Evolutionary conservation across 1,140 invertebrate species (phyloP).

Genomic region (Atta texana): DNA sequence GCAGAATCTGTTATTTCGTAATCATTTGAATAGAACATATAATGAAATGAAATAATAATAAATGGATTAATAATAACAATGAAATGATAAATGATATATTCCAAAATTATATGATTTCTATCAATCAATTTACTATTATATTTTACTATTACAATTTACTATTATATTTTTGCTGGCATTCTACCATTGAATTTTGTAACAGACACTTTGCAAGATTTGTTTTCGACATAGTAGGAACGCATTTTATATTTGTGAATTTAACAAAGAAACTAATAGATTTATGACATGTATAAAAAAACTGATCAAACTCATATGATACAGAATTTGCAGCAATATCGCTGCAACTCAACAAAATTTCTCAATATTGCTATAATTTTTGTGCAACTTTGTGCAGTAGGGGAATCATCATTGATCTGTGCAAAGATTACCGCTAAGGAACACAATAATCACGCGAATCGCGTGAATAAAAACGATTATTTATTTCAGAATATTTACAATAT

Average conservation of each 20-base stretch:
- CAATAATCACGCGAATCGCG: conserved; percentile 29
- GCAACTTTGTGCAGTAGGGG: too few relatives aligned
- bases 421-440: background rate
- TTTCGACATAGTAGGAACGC: background rate
- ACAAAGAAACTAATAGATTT: background rate
- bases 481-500: conserved; percentile 85
- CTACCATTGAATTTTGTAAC: background rate
- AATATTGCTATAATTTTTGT: too few relatives aligned
- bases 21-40: background rate
- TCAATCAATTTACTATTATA: background rate
- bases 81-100: background rate
- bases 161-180: background rate
- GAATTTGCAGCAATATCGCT: too few relatives aligned
- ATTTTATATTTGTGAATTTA: background rate
- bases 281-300: background rate
- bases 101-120: background rate
- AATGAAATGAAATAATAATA: background rate
- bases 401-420: background rate
- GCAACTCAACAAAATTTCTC: too few relatives aligned
- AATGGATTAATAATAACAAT: background rate
- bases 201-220: background rate
- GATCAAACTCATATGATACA: too few relatives aligned
- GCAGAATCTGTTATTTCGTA: background rate
- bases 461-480: conserved; percentile 85
- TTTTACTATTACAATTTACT: too few relatives aligned